Evolutionary conservation across 2,888 invertebrate genomes (phyloP).

Genomic region (Hemistola chrysoprasaria): DNA sequence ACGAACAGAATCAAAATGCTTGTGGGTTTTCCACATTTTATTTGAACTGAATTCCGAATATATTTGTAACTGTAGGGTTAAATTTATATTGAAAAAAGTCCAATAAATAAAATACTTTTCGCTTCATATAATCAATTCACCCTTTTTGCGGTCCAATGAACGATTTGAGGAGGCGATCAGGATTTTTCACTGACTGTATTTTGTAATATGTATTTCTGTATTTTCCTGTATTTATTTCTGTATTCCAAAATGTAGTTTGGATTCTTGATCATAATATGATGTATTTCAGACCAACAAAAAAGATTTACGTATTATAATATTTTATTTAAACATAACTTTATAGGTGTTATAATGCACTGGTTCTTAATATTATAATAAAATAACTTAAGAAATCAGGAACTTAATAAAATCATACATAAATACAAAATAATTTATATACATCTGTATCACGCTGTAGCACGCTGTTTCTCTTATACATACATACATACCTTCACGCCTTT

Average conservation of each 20-base stretch:
- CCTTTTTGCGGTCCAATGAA: conserved; percentile 47
- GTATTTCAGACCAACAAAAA: too few species aligned
- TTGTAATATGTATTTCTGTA: conserved; percentile 35
- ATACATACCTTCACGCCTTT: too few species aligned
- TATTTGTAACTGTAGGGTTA: conserved; percentile 42
- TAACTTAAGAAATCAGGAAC: too few species aligned
- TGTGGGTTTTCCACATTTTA: conserved; percentile 48
- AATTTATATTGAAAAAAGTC: conserved; percentile 53
- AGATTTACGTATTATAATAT: too few species aligned
- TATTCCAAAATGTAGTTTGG: background rate
- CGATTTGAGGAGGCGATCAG: conserved; percentile 38
- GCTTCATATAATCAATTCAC: conserved; percentile 52
- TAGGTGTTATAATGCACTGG: too few species aligned
- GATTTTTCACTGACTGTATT: conserved; percentile 26
- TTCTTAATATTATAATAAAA: too few species aligned
- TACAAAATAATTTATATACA: too few species aligned
- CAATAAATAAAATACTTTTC: conserved; percentile 58
- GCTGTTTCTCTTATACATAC: too few species aligned
- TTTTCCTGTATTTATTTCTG: conserved; percentile 6
- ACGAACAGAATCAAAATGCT: conserved; percentile 34
- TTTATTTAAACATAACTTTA: too few species aligned
- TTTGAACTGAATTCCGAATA: conserved; percentile 49
- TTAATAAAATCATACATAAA: too few species aligned
- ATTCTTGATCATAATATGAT: background rate
- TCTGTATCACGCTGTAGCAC: too few species aligned